Percentiles rank a stretch among this genome's conserved stretches.
Conservation (phyloP, 1,140 invertebrate genomes). For the Neodiprion fabricii region DNA sequence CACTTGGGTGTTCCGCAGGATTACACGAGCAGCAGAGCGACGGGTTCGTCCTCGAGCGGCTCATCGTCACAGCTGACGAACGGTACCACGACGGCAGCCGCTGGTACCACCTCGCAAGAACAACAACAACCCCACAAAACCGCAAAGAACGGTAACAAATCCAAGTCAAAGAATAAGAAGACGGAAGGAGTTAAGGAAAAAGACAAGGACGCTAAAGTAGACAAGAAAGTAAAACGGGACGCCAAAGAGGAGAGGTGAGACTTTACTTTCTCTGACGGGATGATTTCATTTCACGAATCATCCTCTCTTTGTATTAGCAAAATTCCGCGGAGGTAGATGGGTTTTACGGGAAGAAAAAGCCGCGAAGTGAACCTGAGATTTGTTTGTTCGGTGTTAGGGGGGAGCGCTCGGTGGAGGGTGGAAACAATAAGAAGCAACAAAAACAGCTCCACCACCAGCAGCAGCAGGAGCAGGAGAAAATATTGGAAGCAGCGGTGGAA, state of each 20-base stretch:
- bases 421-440: background rate
- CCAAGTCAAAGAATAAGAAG: slow-evolving; percentile 51
- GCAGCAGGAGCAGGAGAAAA: slow-evolving; percentile 49
- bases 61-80: slow-evolving; percentile 19
- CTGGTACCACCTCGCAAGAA: slow-evolving; percentile 40
- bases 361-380: too few relatives aligned
- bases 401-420: background rate
- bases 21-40: slow-evolving; percentile 53
- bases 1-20: slow-evolving; percentile 39
- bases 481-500: slow-evolving; percentile 52
- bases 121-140: slow-evolving; percentile 42
- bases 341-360: too few relatives aligned
- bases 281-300: background rate
- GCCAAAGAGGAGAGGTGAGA: slow-evolving; percentile 49
- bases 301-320: background rate
- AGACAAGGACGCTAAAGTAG: slow-evolving; percentile 36
- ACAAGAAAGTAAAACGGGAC: slow-evolving; percentile 30
- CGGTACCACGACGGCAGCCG: slow-evolving; percentile 37
- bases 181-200: slow-evolving; percentile 38
- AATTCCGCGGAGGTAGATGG: too few relatives aligned
- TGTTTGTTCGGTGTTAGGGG: too few relatives aligned
- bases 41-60: slow-evolving; percentile 45
- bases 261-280: background rate
- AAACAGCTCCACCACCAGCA: slow-evolving; percentile 38
- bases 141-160: slow-evolving; percentile 41